Base-by-base conservation (phyloP, 2,113 vertebrate genomes). In the Neogobius melanostomus region DNA sequence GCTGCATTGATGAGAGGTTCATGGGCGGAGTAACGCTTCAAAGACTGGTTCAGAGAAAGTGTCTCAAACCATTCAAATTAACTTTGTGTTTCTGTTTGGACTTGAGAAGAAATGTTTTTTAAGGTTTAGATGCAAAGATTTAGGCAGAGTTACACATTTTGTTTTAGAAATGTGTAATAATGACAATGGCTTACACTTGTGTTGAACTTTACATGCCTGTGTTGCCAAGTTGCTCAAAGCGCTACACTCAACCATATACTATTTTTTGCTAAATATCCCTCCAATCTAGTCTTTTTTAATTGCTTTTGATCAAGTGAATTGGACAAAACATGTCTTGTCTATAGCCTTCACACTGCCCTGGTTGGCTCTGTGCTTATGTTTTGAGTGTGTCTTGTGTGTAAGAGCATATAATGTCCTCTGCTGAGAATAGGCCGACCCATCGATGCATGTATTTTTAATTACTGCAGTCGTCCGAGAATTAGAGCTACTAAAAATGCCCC, bases 401-500 rank as follows among this genome's bases (percentile, higher is more conserved):
- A 82, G 57, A 80, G 43, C 84, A 54, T 68, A 76, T 77, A 75
- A 67, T 72, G 61, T 81, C 72, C 84, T 85, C 68, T 76, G 72
- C 69, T 68, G 53, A 83, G 71, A 71, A 70, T 66, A 69, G 71
- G 17, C 15, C 74, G 48, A 76, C 49, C 71, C 87, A 89, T 42
- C 82, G 85, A 87, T 87, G 86, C 89, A 80, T 91, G 86, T 79
- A 87, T 90, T 92, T 93, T 91, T 93, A 93, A 93, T 93, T 91
- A 89, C 87, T 75, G 54, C 47, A 72, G 76, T 82, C 79, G 69
- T 77, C 64, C 69, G 36, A 72, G 66, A 76, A 67, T 80, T 64
- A 11, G 77, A 68, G 64, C 69, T 83, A 21, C 53, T 56, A 21
- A 56, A 65, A 82, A 79, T 54, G 72, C 81, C 76, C 68, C 68